Conservation (phyloP, 2,797 vertebrate species). For the Notamacropus eugenii region DNA sequence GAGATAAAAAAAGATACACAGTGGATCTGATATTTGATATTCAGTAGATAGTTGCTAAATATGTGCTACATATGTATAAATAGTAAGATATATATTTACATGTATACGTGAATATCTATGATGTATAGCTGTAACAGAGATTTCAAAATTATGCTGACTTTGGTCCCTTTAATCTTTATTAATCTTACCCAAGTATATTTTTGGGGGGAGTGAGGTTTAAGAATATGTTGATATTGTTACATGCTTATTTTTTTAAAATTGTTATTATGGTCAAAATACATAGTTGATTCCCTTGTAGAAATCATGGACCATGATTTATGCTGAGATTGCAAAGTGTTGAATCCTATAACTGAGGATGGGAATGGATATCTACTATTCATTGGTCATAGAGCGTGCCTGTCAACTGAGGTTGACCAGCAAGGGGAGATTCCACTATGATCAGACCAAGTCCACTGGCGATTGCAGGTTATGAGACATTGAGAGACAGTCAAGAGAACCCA, state of each 20-base stretch:
- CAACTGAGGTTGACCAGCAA: not conserved
- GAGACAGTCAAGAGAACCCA: not conserved
- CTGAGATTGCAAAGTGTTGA: not conserved
- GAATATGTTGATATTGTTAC: not conserved
- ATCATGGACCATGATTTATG: not conserved
- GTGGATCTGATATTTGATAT: slow-evolving; percentile 69
- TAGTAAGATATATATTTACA: slow-evolving; percentile 71
- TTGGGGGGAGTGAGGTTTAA: not conserved
- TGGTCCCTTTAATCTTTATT: slow-evolving; percentile 57
- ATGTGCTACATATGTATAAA: slow-evolving; percentile 71
- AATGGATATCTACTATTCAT: not conserved
- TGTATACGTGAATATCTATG: slow-evolving; percentile 69
- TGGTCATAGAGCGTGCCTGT: not conserved
- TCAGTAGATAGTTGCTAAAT: slow-evolving; percentile 74
- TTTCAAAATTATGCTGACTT: slow-evolving; percentile 53
- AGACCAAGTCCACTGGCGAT: not conserved
- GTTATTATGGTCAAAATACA: not conserved
- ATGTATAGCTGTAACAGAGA: slow-evolving; percentile 65
- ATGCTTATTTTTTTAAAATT: not conserved
- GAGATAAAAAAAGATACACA: slow-evolving; percentile 66
- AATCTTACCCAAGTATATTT: not conserved
- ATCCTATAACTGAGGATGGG: not conserved
- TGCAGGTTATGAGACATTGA: not conserved
- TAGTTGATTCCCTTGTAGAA: not conserved
- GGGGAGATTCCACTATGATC: not conserved